Base-by-base conservation (phyloP, 2,113 vertebrate genomes). In the Triplophysa dalaica region DNA sequence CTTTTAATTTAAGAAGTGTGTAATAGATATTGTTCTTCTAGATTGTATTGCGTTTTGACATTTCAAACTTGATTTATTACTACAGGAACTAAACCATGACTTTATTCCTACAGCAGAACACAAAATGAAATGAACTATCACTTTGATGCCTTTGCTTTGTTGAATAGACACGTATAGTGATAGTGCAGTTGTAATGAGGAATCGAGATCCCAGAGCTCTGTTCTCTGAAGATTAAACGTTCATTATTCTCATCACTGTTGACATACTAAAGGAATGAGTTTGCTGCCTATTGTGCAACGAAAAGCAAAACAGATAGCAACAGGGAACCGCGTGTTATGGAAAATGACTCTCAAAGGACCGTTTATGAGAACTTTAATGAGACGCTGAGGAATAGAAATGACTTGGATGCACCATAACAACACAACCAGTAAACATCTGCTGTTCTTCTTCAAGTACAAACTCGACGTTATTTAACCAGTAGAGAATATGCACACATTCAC, bases 281-380 rank as follows among this genome's bases (percentile, higher is more conserved):
- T 41, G 17, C 8, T 14, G n/a, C 7, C 9, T 77, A 73, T 84
- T 84, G 73, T 67, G 66, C 67, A 72, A 77, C 48, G 17, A 45
- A 33, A 22, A 50, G 29, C 77, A 62, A 64, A 81, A 72, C 29
- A 65, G 12, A 70, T 10, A 19, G 19, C 2, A 13, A 33, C 58
- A 22, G 74, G 67, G 66, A 75, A 41, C 79, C 16, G 19, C 64
- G 45, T 29, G 54, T 61, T 41, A 60, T n/a, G 69, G 70, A 75
- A 74, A 72, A 60, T 45, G 24, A 50, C 22, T 52, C 79, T 84
- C 79, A 48, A 10, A 29, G 70, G 83, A 65, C 17, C 14, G 66
- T 45, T 75, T 52, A 50, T 24, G 62, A 76, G 38, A 60, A 63
- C 19, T 84, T 81, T 84, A 84, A 81, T 76, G 70, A 84, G 81